Base-by-base conservation (phyloP, 1,140 invertebrate genomes). In the Drosophila sp. region DNA sequence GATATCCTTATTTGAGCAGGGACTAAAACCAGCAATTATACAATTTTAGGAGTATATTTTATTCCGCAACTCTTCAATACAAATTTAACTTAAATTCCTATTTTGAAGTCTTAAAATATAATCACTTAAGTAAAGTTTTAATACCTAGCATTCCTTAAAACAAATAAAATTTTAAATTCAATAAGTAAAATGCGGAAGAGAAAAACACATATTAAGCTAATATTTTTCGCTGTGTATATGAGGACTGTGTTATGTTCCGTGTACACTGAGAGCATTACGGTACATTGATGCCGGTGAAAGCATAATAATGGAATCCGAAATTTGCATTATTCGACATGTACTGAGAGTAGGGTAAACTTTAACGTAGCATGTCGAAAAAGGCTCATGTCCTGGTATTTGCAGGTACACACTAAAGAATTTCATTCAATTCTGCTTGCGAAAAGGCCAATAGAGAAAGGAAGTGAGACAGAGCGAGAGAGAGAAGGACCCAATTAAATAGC, bases 401-500 rank as follows among this genome's bases (percentile, higher is more conserved):
- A 41, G 29, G 21, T 29, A n/a, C 11, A 14, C 7, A 46, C 43
- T 50, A 21, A 34, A 36, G 16, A 61, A 69, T 72, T 56, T 50
- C 61, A 56, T 34, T 54, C 38, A 57, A 72, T 43, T 41, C 18
- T 7, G 41, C 11, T 18, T 43, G 41, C 41, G 8, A 18, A 38
- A 38, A 38, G 36, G 36, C 36, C 36, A 13, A 2, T 3, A 45
- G 8, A 46, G 21, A n/a, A 9, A 11, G 43, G 25, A n/a, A 11
- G 43, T 5, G 0, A 45, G 5, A 43, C 8, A 11, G 13, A 54
- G 40, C 29, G 14, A 11, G 8, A 8, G 43, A 21, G 21, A n/a
- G 25, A 14, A 7, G 32, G 13, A 40, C 7, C n/a, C 38, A 69
- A 62, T 62, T 69, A 69, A 45, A 25, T 69, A 7, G 14, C 45